Base-by-base conservation (phyloP, 1,140 invertebrate species). In the Wiebesia pumilae region DNA sequence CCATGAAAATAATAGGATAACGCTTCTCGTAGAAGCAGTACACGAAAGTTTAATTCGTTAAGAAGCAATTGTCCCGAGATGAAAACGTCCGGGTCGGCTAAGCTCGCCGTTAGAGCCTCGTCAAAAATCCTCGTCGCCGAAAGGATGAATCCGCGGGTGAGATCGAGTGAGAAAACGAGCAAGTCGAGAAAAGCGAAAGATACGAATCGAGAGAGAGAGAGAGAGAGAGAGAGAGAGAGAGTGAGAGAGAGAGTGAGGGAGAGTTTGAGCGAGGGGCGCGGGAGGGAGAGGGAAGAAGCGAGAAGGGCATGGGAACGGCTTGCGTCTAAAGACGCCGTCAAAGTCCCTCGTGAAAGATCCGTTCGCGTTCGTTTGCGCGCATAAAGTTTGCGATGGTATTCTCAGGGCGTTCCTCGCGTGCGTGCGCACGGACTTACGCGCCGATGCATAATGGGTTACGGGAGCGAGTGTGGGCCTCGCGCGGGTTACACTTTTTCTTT, bases 371-470 rank as follows among this genome's bases (percentile, higher is more conserved):
- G 88, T 89, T 89, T 88, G 88, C 88, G 87, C 88, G 81, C 81
- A 90, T 90, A 88, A 88, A 89, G 87, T 85, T 62, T 62, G 82
- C 65, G 81, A 88, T 77, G 85, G 85, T 69, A 87, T 51, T 81
- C 88, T 67, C 87, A 84, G 87, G 51, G 12, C 43, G 43, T 12
- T 4, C 4, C 43, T 47, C 43, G 43, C 43, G 43, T 47, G 89
- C 85, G 7, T 38, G 51, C 78, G 35, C 47, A 77, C 40, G 77
- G 58, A 81, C 78, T 88, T 84, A 84, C 87, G 88, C 79, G 78
- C 19, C 86, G 88, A 87, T 86, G 85, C 84, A 71, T 88, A 90
- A 90, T 90, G 88, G 88, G 87, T 67, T 88, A 89, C 67, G 14
- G 65, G 77, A 71, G 77, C 43, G 67, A 33, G 51, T 51, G 35